A percentile compares a stretch with the other conserved stretches of the same genome.
Conservation (phyloP, 2,113 vertebrate species). For the Crotalus tigris region DNA sequence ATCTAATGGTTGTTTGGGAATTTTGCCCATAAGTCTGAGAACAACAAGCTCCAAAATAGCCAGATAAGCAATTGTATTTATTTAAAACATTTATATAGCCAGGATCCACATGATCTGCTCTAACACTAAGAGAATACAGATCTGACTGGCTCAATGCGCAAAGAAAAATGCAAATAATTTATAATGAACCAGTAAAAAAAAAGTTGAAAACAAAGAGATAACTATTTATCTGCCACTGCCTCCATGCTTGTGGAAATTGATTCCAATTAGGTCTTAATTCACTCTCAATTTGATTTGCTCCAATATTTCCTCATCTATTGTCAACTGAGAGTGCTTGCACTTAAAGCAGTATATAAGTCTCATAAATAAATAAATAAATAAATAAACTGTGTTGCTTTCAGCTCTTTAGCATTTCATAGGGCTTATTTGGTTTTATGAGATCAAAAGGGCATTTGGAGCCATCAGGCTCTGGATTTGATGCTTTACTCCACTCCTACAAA, state of each 20-base stretch:
- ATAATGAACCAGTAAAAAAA: neutral
- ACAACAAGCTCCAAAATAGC: neutral
- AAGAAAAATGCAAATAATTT: neutral
- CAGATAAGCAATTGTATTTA: neutral
- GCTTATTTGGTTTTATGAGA: neutral
- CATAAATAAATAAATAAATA: too few relatives aligned
- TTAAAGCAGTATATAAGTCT: too few relatives aligned
- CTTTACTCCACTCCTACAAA: neutral
- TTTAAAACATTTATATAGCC: neutral
- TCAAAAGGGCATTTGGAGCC: neutral
- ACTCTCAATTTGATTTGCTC: neutral
- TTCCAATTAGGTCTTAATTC: neutral
- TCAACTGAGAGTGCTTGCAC: neutral
- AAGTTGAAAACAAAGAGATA: neutral
- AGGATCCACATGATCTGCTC: neutral
- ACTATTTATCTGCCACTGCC: neutral
- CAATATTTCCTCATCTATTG: neutral
- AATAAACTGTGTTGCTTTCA: neutral
- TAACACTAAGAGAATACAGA: neutral
- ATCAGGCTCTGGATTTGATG: neutral
- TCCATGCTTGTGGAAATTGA: neutral
- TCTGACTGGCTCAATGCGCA: neutral
- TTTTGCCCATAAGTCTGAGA: neutral
- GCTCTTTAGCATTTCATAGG: neutral
- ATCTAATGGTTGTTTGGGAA: neutral